Conservation (phyloP, 1,140 invertebrate species). For the Oreohelix idahoensis region DNA sequence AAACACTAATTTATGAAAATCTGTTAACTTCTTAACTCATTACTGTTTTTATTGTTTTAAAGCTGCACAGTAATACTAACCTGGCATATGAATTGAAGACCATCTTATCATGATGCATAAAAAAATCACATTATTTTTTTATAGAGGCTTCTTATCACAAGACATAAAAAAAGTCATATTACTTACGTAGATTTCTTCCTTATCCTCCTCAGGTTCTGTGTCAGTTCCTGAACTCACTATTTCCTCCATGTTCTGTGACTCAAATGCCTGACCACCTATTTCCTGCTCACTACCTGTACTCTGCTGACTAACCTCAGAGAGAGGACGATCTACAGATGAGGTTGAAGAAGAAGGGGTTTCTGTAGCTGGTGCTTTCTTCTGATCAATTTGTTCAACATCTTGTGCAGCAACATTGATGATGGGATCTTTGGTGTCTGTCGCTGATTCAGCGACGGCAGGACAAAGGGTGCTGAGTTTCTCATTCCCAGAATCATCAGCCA, state of each 20-base stretch:
- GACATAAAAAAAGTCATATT: neutral
- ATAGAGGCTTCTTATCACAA: too few species aligned
- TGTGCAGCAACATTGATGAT: neutral
- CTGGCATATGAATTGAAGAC: too few species aligned
- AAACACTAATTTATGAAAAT: too few species aligned
- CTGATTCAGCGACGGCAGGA: neutral
- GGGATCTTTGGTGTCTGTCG: neutral
- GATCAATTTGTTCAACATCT: neutral
- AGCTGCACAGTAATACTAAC: too few species aligned
- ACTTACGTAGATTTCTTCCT: conserved; percentile 41
- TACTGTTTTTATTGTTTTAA: too few species aligned
- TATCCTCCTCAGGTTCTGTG: conserved; percentile 32
- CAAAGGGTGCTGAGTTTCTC: neutral
- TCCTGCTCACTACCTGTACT: conserved; percentile 31
- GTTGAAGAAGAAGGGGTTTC: neutral
- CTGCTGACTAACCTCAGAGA: conserved; percentile 4
- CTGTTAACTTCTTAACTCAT: too few species aligned
- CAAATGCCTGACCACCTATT: neutral
- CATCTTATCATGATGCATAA: too few species aligned
- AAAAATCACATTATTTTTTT: too few species aligned
- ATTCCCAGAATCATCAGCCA: neutral
- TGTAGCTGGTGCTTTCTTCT: neutral
- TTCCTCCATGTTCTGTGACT: conserved; percentile 2
- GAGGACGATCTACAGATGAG: neutral
- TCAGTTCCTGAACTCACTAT: conserved; percentile 22